Conservation (phyloP, 2,797 vertebrate genomes). For the Carcharodon carcharias region DNA sequence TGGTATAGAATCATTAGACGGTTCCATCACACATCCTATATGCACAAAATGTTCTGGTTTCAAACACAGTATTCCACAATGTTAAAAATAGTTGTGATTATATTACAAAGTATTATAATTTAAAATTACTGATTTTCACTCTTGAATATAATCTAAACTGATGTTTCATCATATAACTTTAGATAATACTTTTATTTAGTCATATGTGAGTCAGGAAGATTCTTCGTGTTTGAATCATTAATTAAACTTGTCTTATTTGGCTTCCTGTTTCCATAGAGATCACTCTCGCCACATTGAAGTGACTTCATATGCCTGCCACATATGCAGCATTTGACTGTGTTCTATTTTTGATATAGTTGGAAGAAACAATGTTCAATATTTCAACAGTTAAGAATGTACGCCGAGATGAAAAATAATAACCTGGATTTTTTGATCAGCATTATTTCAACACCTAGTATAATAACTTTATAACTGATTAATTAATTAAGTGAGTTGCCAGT, state of each 20-base stretch:
- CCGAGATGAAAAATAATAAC: neutral
- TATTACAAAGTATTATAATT: neutral
- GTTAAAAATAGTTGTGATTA: too few relatives aligned
- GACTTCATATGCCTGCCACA: neutral
- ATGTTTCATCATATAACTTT: neutral
- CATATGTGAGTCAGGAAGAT: neutral
- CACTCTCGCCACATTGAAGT: neutral
- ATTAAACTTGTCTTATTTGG: neutral
- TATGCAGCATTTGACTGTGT: neutral
- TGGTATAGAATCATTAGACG: too few relatives aligned
- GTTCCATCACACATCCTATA: too few relatives aligned
- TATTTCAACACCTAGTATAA: too few relatives aligned
- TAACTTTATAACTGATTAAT: too few relatives aligned
- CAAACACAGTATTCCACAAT: too few relatives aligned
- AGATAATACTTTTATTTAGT: neutral
- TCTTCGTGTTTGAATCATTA: too few relatives aligned
- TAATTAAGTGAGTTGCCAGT: too few relatives aligned
- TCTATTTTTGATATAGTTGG: neutral
- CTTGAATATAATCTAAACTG: neutral
- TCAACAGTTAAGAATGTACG: neutral
- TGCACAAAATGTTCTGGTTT: too few relatives aligned
- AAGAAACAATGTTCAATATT: neutral
- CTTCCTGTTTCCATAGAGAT: neutral
- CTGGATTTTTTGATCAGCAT: neutral
- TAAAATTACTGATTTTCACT: neutral